phyloP scores from a whole-genome alignment of 2,113 vertebrate species.

The Hymenochirus boettgeri region DNA sequence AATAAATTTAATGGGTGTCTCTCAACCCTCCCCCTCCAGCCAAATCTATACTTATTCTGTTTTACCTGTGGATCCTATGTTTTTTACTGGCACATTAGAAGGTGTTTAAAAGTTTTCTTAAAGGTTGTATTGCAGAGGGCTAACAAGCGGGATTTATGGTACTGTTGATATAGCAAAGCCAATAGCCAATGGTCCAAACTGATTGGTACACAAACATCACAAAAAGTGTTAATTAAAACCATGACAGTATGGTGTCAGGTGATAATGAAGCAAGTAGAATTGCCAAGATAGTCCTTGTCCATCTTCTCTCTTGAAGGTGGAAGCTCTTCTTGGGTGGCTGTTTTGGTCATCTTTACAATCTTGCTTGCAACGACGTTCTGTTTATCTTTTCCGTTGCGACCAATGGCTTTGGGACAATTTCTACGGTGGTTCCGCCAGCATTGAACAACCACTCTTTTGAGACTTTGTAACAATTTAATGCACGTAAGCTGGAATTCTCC shows the following conservation, averaged over 20 bases:
- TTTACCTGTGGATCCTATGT: constrained; percentile 93
- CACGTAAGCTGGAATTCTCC: constrained; percentile 84
- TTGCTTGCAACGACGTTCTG: constrained; percentile 86
- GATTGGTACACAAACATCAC: constrained; percentile 86
- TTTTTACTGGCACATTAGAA: constrained; percentile 97
- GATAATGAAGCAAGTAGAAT: constrained; percentile 96
- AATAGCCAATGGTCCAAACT: constrained; percentile 98
- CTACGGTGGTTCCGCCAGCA: constrained; percentile 78
- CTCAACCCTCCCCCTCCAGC: no score
- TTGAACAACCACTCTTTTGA: constrained; percentile 76
- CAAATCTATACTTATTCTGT: constrained; percentile 18
- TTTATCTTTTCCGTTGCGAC: constrained; percentile 66
- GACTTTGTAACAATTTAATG: constrained; percentile 88
- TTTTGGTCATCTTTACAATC: constrained; percentile 96
- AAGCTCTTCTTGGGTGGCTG: constrained; percentile 84
- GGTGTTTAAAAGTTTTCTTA: constrained; percentile 98
- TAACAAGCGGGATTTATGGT: constrained; percentile 98
- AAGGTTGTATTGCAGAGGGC: constrained; percentile 95
- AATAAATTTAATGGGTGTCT: constrained; percentile 44
- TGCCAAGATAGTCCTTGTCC: constrained; percentile 95
- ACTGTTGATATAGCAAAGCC: constrained; percentile 99
- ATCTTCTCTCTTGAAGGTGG: constrained; percentile 92
- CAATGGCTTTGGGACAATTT: constrained; percentile 71
- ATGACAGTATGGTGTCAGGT: constrained; percentile 98
- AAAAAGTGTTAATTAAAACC: constrained; percentile 98